Evolutionary conservation across 2,113 vertebrate genomes (phyloP).

Genomic region (Myotis davidii): DNA sequence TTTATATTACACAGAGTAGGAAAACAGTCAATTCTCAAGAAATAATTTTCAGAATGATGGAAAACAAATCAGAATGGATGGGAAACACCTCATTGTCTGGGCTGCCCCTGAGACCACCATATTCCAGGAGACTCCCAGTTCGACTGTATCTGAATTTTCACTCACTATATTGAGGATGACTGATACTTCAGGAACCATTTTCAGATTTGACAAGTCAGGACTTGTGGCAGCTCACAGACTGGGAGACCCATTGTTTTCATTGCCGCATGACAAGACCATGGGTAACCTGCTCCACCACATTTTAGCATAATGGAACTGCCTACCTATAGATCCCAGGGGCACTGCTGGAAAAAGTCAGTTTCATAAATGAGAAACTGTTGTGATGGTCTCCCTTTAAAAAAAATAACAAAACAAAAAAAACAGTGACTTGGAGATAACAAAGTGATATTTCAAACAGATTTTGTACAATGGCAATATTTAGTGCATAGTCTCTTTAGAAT

Average conservation of each 20-base stretch:
- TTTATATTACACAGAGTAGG: neutral
- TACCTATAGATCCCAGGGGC: neutral
- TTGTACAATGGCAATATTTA: constrained; percentile 32
- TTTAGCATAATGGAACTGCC: constrained; percentile 16
- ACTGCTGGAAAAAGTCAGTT: neutral
- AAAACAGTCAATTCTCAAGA: neutral
- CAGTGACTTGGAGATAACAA: constrained; percentile 8
- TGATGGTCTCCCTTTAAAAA: neutral
- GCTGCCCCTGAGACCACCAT: neutral
- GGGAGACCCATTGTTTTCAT: neutral
- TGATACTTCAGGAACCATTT: neutral
- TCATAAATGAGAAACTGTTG: neutral
- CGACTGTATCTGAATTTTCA: neutral
- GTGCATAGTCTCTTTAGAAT: neutral
- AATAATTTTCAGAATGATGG: neutral
- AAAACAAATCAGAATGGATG: neutral
- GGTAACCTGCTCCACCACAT: constrained; percentile 4
- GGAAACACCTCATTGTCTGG: neutral
- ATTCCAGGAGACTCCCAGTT: neutral
- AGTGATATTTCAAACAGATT: constrained; percentile 24
- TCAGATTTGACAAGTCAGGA: neutral
- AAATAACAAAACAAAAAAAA: neutral
- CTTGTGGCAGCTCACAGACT: neutral
- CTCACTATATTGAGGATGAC: neutral
- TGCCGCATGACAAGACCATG: neutral